phyloP scores from a whole-genome alignment of 1,140 invertebrate species.

The Drosophila repletoides region DNA sequence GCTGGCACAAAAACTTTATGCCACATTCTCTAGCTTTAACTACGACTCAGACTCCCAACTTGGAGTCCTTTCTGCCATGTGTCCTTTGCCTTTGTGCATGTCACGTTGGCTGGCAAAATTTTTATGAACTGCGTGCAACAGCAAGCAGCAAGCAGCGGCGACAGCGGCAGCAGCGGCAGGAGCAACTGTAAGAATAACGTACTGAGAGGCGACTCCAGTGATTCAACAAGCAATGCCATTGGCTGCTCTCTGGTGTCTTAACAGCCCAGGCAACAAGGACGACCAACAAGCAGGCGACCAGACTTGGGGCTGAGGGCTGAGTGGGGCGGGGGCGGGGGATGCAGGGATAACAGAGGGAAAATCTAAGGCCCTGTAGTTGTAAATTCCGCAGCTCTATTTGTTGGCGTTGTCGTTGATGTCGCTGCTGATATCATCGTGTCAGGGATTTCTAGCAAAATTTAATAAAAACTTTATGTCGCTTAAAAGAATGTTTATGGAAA shows the following conservation, averaged over 20 bases:
- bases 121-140: conserved; percentile 75
- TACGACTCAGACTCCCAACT: conserved; percentile 1
- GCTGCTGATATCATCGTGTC: conserved; percentile 52
- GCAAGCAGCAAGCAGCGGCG: conserved; percentile 31
- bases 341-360: conserved; percentile 1
- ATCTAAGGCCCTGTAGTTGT: conserved; percentile 57
- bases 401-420: conserved; percentile 48
- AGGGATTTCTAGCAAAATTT: conserved; percentile 78
- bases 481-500: conserved; percentile 82
- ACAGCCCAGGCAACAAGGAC: neutral
- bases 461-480: conserved; percentile 82
- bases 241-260: no score
- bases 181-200: conserved; percentile 8
- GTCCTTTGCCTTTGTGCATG: conserved; percentile 78
- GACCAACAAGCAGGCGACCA: neutral
- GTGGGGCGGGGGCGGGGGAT: no score
- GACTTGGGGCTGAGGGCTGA: no score
- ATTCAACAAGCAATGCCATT: conserved; percentile 12
- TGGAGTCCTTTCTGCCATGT: conserved; percentile 40
- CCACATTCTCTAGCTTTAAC: conserved; percentile 51
- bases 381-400: conserved; percentile 78
- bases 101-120: conserved; percentile 78
- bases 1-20: conserved; percentile 61
- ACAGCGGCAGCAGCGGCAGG: conserved; percentile 3
- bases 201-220: conserved; percentile 6